Evolutionary conservation across 2,888 invertebrate genomes (phyloP).

Genomic region (Drosophila quasianomalipes): DNA sequence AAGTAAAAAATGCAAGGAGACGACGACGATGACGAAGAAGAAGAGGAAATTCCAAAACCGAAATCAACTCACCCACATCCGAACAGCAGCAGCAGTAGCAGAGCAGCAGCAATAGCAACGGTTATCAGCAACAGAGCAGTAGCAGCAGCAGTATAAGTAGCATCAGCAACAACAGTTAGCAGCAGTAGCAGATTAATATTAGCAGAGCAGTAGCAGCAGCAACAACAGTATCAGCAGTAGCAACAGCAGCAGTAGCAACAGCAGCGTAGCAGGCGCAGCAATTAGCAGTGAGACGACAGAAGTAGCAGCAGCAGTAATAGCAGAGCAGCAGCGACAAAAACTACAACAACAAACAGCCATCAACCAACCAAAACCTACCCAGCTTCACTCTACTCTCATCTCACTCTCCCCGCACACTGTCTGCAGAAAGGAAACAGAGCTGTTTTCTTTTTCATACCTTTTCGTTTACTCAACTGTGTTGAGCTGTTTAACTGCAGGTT

Average conservation of each 20-base stretch:
- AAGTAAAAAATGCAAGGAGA: constrained; percentile 63
- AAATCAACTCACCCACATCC: constrained; percentile 60
- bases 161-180: neutral
- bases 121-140: neutral
- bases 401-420: constrained; percentile 14
- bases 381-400: constrained; percentile 12
- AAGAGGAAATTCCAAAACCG: constrained; percentile 44
- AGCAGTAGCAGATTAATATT: constrained; percentile 7
- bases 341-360: neutral
- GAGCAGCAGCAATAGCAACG: neutral
- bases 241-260: neutral
- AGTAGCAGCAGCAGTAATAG: neutral
- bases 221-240: neutral
- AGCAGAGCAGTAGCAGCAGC: constrained; percentile 1
- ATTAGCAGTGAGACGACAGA: neutral
- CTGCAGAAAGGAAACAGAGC: constrained; percentile 30
- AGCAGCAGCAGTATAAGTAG: neutral
- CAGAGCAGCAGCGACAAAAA: neutral
- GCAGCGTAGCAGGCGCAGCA: neutral
- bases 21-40: neutral
- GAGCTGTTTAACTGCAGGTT: constrained; percentile 5
- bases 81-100: constrained; percentile 5
- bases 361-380: neutral
- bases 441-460: constrained; percentile 29
- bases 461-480: constrained; percentile 5